Conservation (phyloP, 2,797 vertebrate genomes). For the Notolabrus celidotus region DNA sequence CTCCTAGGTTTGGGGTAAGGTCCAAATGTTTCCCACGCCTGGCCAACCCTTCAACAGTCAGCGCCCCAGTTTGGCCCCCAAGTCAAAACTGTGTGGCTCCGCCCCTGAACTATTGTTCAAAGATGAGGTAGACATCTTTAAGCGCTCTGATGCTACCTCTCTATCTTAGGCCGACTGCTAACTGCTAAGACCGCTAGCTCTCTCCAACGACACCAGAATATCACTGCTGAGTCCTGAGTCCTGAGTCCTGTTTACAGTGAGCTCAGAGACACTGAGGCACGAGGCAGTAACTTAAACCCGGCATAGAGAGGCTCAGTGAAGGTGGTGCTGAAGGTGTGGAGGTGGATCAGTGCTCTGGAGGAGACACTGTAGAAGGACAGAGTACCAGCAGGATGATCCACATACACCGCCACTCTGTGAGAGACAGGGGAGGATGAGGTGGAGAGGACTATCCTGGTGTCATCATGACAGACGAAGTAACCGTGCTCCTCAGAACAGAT, state of each 20-base stretch:
- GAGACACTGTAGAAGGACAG: conserved; percentile 2
- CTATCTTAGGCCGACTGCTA: no score
- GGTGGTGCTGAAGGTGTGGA: conserved; percentile 5
- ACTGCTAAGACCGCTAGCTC: no score
- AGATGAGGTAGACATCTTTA: no score
- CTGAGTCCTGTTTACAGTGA: not conserved
- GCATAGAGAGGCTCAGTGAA: conserved; percentile 4
- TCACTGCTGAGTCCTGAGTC: no score
- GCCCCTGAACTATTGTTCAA: no score
- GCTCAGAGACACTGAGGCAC: not conserved
- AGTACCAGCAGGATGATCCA: conserved; percentile 1
- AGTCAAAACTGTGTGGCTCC: no score
- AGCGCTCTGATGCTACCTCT: no score
- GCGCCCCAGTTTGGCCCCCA: no score
- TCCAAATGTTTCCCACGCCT: no score
- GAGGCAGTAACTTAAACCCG: not conserved
- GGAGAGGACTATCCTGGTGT: not conserved
- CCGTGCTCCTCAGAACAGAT: not conserved
- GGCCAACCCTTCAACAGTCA: no score
- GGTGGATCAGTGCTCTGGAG: not conserved
- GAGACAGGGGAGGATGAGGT: not conserved
- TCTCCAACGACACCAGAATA: no score
- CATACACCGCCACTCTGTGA: not conserved
- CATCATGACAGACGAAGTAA: not conserved
- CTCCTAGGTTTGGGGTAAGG: no score